Conservation (phyloP, 2,888 invertebrate species). For the Conus canariensis region DNA sequence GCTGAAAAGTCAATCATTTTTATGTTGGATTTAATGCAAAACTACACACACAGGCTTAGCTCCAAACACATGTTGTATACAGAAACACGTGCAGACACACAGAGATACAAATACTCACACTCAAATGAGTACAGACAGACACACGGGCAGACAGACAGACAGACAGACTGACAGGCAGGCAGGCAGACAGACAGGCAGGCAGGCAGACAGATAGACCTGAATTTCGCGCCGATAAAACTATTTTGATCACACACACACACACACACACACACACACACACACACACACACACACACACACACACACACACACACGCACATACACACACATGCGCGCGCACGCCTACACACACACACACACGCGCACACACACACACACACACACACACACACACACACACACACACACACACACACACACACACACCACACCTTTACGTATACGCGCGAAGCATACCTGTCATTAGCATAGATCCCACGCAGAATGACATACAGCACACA, state of each 20-base stretch:
- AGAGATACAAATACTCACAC: neutral
- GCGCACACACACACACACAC: neutral
- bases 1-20: slow-evolving; percentile 55
- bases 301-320: neutral
- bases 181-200: neutral
- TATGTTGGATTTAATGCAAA: too few species aligned
- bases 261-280: neutral
- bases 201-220: neutral
- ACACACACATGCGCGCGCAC: neutral
- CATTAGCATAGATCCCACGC: neutral
- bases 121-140: neutral
- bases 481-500: slow-evolving; percentile 22
- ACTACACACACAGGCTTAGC: neutral
- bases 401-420: slow-evolving; percentile 17
- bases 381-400: slow-evolving; percentile 10
- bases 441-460: slow-evolving; percentile 1
- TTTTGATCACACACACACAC: neutral
- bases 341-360: neutral
- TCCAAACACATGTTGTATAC: neutral
- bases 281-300: slow-evolving; percentile 3
- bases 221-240: too few species aligned
- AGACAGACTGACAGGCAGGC: neutral
- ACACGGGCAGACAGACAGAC: neutral
- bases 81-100: neutral
- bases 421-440: neutral